These are phyloP conservation scores for Sarcophaga carnaria DNA, from an alignment of 2,888 invertebrate species.

Conservation along the genomic window DNA sequence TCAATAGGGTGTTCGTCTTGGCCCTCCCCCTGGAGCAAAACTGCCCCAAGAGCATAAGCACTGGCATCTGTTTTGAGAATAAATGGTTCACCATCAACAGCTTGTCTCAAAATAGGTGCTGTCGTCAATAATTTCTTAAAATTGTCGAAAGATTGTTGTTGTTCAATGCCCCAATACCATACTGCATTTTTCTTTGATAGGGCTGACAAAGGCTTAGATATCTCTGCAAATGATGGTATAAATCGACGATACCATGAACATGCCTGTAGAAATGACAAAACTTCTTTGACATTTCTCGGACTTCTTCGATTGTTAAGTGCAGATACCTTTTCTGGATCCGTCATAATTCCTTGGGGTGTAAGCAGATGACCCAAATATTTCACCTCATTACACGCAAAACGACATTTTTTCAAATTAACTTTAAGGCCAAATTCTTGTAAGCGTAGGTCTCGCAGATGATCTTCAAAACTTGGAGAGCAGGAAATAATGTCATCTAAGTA, in stretches of 20 bases:
- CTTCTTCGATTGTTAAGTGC: constrained; percentile 62
- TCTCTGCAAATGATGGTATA: too few species aligned
- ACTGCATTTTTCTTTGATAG: too few species aligned
- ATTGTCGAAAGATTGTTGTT: background rate
- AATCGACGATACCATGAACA: constrained; percentile 67
- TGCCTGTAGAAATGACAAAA: constrained; percentile 73
- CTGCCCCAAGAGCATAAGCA: too few species aligned
- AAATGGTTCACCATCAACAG: too few species aligned
- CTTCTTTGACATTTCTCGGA: constrained; percentile 71
- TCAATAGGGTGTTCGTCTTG: too few species aligned
- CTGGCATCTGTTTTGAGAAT: too few species aligned
- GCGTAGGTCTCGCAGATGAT: background rate
- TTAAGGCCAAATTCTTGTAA: too few species aligned
- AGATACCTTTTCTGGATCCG: constrained; percentile 20
- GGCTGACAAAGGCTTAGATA: too few species aligned
- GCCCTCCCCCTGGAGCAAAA: too few species aligned
- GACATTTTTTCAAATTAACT: too few species aligned
- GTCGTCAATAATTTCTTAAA: background rate
- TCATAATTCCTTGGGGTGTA: constrained; percentile 61
- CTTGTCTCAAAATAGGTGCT: background rate
- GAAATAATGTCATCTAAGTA: background rate
- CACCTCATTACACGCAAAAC: too few species aligned
- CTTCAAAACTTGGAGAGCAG: constrained; percentile 1
- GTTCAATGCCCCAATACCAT: background rate
- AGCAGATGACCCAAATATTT: too few species aligned